Conservation (phyloP, 2,113 vertebrate species). For the Corythaixoides concolor region DNA sequence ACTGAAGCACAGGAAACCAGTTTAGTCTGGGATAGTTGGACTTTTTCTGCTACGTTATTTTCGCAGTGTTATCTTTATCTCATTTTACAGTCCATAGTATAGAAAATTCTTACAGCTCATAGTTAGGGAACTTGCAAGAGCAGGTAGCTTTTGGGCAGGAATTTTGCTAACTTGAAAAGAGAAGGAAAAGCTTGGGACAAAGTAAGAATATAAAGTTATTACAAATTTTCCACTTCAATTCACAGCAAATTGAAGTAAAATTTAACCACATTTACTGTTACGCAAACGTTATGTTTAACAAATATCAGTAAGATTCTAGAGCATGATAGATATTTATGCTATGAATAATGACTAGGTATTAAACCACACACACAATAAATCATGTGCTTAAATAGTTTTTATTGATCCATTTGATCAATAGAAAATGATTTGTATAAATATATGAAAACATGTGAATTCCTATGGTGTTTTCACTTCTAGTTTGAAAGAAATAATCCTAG, state of each 20-base stretch:
- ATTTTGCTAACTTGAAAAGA: background rate
- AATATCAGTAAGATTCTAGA: background rate
- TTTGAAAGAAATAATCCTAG: background rate
- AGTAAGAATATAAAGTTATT: background rate
- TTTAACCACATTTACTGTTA: background rate
- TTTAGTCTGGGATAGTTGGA: background rate
- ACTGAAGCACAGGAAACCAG: background rate
- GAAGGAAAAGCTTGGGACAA: background rate
- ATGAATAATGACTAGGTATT: background rate
- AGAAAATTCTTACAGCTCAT: background rate
- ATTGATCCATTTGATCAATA: conserved; percentile 20
- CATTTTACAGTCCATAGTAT: background rate
- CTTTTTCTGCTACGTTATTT: background rate
- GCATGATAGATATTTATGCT: background rate
- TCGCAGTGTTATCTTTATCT: background rate
- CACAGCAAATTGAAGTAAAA: background rate
- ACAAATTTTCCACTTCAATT: background rate
- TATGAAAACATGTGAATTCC: background rate
- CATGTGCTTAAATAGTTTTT: background rate
- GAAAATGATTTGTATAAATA: background rate
- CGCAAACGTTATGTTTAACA: background rate
- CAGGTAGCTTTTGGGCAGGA: background rate
- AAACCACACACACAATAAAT: conserved; percentile 17
- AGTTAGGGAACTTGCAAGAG: background rate
- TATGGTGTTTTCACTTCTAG: background rate